These are phyloP conservation scores for Zaprionus ornatus DNA, from an alignment of 1,140 invertebrate genomes.

Conservation along the genomic window DNA sequence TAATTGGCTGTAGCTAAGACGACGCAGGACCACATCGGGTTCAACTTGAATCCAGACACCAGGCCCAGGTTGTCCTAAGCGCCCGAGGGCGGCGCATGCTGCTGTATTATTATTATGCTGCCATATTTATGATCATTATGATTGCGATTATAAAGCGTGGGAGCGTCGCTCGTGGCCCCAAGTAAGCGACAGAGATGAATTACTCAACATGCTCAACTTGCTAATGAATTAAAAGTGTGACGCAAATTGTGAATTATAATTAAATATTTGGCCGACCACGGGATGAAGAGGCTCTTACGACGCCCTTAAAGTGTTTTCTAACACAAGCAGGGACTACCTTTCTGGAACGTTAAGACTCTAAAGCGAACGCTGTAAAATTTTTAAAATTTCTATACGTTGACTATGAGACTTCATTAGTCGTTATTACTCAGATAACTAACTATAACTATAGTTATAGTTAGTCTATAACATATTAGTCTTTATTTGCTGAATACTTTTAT, in stretches of 20 bases:
- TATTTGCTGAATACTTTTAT: background rate
- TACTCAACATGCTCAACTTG: background rate
- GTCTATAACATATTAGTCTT: background rate
- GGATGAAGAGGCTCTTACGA: background rate
- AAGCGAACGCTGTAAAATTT: background rate
- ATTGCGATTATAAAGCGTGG: slow-evolving; percentile 36
- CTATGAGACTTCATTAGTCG: no score
- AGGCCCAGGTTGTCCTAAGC: background rate
- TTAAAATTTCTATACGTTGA: no score
- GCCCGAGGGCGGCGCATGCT: background rate
- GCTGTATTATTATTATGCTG: slow-evolving; percentile 11
- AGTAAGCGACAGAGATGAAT: background rate
- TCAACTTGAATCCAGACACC: background rate
- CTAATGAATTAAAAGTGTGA: slow-evolving; percentile 29
- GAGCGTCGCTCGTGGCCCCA: background rate
- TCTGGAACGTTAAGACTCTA: background rate
- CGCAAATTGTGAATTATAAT: slow-evolving; percentile 19
- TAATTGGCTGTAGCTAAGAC: slow-evolving; percentile 59
- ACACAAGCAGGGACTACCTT: background rate
- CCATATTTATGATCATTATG: slow-evolving; percentile 59
- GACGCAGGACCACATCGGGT: background rate
- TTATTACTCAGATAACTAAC: background rate
- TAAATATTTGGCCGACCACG: background rate
- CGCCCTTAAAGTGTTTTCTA: background rate
- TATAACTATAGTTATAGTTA: no score